Evolutionary conservation across 2,888 invertebrate genomes (phyloP).

Genomic region (Drosophila gaucha): DNA sequence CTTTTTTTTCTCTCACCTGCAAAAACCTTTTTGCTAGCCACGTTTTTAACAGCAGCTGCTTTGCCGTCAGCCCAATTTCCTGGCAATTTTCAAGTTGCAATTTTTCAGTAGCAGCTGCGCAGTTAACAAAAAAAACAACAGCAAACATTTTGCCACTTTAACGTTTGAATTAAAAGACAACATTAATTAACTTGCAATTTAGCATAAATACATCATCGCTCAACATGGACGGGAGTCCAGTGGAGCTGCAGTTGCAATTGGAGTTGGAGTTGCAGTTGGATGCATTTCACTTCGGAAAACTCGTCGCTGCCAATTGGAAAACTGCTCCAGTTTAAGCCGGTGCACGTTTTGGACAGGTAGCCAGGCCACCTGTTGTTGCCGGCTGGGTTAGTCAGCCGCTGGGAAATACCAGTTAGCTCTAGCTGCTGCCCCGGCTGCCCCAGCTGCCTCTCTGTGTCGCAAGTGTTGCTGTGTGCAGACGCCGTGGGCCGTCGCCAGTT

Average conservation of each 20-base stretch:
- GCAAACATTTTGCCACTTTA: slow-evolving; percentile 73
- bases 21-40: slow-evolving; percentile 9
- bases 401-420: slow-evolving; percentile 74
- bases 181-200: slow-evolving; percentile 80
- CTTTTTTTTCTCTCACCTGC: background rate
- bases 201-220: slow-evolving; percentile 80
- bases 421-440: slow-evolving; percentile 5
- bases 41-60: slow-evolving; percentile 37
- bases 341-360: slow-evolving; percentile 73
- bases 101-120: slow-evolving; percentile 52
- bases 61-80: slow-evolving; percentile 50
- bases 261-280: slow-evolving; percentile 8
- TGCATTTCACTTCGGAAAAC: slow-evolving; percentile 67
- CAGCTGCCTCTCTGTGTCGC: slow-evolving; percentile 10
- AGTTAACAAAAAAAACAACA: slow-evolving; percentile 28
- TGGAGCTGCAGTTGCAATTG: slow-evolving; percentile 7
- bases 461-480: slow-evolving; percentile 74
- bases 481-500: slow-evolving; percentile 75
- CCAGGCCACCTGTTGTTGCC: slow-evolving; percentile 61
- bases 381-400: slow-evolving; percentile 73
- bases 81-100: slow-evolving; percentile 53
- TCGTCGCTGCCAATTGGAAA: slow-evolving; percentile 72
- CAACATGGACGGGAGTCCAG: slow-evolving; percentile 36
- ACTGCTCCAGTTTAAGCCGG: slow-evolving; percentile 80
- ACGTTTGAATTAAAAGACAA: slow-evolving; percentile 77